Evolutionary conservation across 2,797 vertebrate species (phyloP).

Genomic region (Megalops cyprinoides): DNA sequence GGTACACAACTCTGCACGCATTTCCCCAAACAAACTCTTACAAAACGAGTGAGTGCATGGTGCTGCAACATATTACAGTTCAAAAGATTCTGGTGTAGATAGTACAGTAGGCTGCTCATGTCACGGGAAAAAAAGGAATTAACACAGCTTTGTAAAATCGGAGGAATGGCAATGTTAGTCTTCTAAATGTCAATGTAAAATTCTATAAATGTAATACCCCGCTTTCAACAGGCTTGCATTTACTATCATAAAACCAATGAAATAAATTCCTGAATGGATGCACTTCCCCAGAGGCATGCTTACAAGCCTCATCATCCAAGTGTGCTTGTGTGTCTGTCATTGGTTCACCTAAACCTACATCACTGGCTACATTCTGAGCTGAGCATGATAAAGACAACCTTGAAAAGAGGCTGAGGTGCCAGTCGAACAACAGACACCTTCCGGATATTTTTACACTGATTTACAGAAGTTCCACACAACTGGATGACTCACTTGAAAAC

Average conservation of each 20-base stretch:
- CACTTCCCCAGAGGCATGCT: not conserved
- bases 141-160: not conserved
- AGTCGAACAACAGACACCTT: conserved; percentile 28
- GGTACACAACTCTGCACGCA: conserved; percentile 36
- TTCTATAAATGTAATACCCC: not conserved
- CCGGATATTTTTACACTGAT: conserved; percentile 31
- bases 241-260: not conserved
- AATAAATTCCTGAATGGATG: conserved; percentile 4
- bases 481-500: conserved; percentile 27
- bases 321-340: not conserved
- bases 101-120: conserved; percentile 4
- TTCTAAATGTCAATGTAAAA: not conserved
- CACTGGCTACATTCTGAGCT: not conserved
- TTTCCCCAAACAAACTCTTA: conserved; percentile 49
- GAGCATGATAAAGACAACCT: conserved; percentile 17
- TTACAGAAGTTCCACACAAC: conserved; percentile 21
- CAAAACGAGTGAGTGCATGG: conserved; percentile 27
- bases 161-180: not conserved
- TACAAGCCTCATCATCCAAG: not conserved
- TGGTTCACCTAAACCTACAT: not conserved
- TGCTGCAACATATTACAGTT: conserved; percentile 34
- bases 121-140: conserved; percentile 41
- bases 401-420: conserved; percentile 9
- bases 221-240: not conserved
- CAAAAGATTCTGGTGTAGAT: conserved; percentile 29